These are phyloP conservation scores for Esox niger DNA, from an alignment of 2,113 vertebrate species.

Conservation along the genomic window DNA sequence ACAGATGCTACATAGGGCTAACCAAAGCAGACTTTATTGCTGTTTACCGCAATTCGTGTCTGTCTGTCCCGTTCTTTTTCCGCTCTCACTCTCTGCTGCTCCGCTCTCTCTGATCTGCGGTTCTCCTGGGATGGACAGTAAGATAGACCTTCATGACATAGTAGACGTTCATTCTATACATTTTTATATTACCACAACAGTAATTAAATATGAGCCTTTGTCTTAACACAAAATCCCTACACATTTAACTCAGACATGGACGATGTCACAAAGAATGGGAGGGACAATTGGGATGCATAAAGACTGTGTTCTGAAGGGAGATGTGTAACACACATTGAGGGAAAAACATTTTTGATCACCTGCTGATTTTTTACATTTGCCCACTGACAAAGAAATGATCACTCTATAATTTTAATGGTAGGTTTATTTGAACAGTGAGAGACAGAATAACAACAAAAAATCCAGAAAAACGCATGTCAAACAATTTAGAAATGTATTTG, in stretches of 20 bases:
- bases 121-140: conserved; percentile 77
- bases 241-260: not conserved
- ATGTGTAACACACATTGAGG: too few species aligned
- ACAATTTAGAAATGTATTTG: too few species aligned
- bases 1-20: too few species aligned
- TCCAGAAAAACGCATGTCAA: too few species aligned
- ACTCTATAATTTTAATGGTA: too few species aligned
- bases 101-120: conserved; percentile 86
- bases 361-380: too few species aligned
- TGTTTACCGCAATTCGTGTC: conserved; percentile 80
- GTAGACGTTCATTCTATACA: not conserved
- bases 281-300: not conserved
- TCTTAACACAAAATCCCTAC: not conserved
- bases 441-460: too few species aligned
- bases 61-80: conserved; percentile 94
- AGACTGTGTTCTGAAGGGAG: not conserved
- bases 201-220: too few species aligned
- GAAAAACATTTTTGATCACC: too few species aligned
- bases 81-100: conserved; percentile 90
- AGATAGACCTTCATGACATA: not conserved
- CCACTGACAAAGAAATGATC: too few species aligned
- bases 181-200: not conserved
- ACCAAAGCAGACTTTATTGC: too few species aligned
- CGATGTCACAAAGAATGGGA: not conserved
- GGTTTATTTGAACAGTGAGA: too few species aligned